Percentiles rank a stretch among this genome's conserved stretches.
Evolutionary conservation across 2,113 vertebrate species (phyloP).

Genomic region (Cyprinodon tularosa): DNA sequence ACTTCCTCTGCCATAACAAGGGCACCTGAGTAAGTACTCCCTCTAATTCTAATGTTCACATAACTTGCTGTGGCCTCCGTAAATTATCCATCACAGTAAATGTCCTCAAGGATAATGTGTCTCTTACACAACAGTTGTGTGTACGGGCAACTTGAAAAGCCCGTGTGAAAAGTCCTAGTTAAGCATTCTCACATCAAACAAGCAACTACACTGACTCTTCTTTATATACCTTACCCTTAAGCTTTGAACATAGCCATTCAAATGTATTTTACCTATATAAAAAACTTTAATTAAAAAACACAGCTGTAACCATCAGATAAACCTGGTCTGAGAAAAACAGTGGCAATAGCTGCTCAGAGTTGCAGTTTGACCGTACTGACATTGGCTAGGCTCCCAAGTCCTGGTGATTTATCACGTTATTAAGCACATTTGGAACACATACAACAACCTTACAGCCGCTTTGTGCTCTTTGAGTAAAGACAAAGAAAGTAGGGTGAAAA

Average conservation of each 20-base stretch:
- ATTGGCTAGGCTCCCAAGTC: slow-evolving; percentile 59
- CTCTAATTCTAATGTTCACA: slow-evolving; percentile 37
- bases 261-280: slow-evolving; percentile 15
- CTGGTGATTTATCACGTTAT: slow-evolving; percentile 69
- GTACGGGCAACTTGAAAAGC: slow-evolving; percentile 14
- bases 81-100: slow-evolving; percentile 47
- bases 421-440: slow-evolving; percentile 53
- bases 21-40: slow-evolving; percentile 32
- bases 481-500: slow-evolving; percentile 28
- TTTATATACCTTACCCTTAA: not conserved
- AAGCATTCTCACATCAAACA: not conserved
- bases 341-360: slow-evolving; percentile 17
- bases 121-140: slow-evolving; percentile 16
- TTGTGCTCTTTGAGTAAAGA: slow-evolving; percentile 26
- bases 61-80: slow-evolving; percentile 19
- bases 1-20: slow-evolving; percentile 25
- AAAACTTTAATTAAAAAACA: slow-evolving; percentile 35
- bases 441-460: slow-evolving; percentile 49
- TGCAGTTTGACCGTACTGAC: slow-evolving; percentile 57
- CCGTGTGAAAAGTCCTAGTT: slow-evolving; percentile 10
- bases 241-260: slow-evolving; percentile 1
- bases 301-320: slow-evolving; percentile 48
- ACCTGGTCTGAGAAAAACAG: slow-evolving; percentile 56
- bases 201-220: slow-evolving; percentile 7
- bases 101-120: slow-evolving; percentile 21